phyloP scores from a whole-genome alignment of 2,113 vertebrate genomes.

The Caracal caracal region DNA sequence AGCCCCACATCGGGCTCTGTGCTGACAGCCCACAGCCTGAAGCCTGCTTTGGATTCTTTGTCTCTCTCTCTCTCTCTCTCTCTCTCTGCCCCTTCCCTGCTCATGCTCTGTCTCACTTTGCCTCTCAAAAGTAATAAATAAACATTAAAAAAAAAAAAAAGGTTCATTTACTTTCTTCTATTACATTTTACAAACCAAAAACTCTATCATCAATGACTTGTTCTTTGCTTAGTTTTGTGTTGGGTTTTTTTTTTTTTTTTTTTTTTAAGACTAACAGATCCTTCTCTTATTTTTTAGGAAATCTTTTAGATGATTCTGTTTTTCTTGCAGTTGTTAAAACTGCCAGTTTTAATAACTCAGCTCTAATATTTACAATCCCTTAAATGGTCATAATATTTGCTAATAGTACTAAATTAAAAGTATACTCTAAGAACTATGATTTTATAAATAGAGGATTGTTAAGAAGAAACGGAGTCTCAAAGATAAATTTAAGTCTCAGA shows the following conservation, averaged over 20 bases:
- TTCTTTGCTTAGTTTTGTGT: background rate
- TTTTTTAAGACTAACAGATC: background rate
- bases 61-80: no score
- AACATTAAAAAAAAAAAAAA: conserved; percentile 16
- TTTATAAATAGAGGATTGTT: conserved; percentile 5
- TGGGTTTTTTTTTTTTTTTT: background rate
- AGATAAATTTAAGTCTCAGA: conserved; percentile 12
- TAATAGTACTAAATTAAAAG: background rate
- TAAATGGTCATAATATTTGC: conserved; percentile 1
- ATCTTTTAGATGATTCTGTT: background rate
- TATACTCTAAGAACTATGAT: background rate
- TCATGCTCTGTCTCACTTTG: no score
- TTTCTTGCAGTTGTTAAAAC: conserved; percentile 8
- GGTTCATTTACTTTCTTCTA: conserved; percentile 30
- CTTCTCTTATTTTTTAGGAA: conserved; percentile 33
- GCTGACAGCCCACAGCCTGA: no score
- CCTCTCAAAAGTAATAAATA: no score
- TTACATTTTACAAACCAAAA: conserved; percentile 52
- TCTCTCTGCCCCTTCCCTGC: no score
- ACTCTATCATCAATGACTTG: background rate
- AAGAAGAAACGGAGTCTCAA: background rate
- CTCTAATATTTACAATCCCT: conserved; percentile 20
- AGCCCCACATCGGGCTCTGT: no score
- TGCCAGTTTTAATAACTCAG: conserved; percentile 1
- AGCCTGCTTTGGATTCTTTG: no score